Conservation (phyloP, 2,888 invertebrate species). For the Fabriciana adippe region DNA sequence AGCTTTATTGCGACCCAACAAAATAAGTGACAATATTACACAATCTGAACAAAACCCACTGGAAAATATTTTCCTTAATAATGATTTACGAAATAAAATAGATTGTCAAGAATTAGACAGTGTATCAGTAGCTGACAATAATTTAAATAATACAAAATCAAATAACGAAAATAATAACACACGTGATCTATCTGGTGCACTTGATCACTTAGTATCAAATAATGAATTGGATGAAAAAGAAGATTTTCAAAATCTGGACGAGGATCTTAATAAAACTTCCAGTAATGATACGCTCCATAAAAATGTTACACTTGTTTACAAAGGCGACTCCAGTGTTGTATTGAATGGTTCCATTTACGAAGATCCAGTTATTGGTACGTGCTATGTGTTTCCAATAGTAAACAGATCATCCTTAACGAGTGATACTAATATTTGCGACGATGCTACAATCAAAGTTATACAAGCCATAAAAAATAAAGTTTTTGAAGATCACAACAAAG, state of each 20-base stretch:
- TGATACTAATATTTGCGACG: constrained; percentile 32
- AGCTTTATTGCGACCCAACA: no score
- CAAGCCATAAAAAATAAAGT: constrained; percentile 37
- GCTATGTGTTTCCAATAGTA: constrained; percentile 56
- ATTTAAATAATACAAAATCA: no score
- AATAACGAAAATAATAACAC: no score
- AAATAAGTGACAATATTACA: no score
- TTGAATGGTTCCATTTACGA: constrained; percentile 58
- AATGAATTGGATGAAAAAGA: background rate
- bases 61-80: no score
- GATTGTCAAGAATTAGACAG: no score
- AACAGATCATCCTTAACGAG: constrained; percentile 33
- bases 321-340: constrained; percentile 47
- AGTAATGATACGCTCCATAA: constrained; percentile 15
- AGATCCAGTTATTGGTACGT: constrained; percentile 55
- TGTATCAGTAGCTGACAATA: no score
- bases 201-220: no score
- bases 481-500: constrained; percentile 29
- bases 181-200: no score
- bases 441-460: constrained; percentile 28
- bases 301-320: constrained; percentile 47
- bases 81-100: no score
- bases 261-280: background rate
- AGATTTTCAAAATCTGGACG: background rate
- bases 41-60: no score